A percentile compares a stretch with the other conserved stretches of the same genome.
These are phyloP conservation scores for Drosophila algonquin DNA, from an alignment of 2,888 invertebrate species.

Conservation along the genomic window DNA sequence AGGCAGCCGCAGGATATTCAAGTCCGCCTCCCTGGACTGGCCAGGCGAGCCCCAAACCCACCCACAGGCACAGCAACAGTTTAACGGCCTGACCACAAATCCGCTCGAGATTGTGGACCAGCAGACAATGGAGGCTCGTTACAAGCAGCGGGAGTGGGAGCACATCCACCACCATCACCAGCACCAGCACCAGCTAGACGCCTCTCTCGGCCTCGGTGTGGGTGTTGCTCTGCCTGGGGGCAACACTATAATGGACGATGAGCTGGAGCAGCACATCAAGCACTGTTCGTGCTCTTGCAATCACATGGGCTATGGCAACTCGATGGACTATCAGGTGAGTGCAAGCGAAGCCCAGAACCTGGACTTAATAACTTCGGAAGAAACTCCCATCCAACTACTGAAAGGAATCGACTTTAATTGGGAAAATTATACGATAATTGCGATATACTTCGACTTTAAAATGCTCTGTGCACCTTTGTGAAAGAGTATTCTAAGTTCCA, in stretches of 20 bases:
- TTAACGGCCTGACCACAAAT: conserved; percentile 62
- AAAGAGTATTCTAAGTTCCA: background rate
- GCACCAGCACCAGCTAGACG: conserved; percentile 9
- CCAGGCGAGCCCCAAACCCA: conserved; percentile 29
- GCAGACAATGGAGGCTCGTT: conserved; percentile 57
- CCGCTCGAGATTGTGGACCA: conserved; percentile 55
- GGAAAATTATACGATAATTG: background rate
- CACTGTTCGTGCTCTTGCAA: conserved; percentile 95
- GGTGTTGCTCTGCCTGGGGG: conserved; percentile 31
- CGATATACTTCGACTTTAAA: background rate
- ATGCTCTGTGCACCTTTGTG: background rate
- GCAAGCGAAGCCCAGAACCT: background rate
- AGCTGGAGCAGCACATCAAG: conserved; percentile 94
- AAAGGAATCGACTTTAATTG: background rate
- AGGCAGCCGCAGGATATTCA: conserved; percentile 62
- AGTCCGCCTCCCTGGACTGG: conserved; percentile 73
- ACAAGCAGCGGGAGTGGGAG: conserved; percentile 44
- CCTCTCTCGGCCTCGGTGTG: conserved; percentile 24
- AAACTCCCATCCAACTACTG: background rate
- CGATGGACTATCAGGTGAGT: conserved; percentile 93
- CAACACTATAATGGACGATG: conserved; percentile 87
- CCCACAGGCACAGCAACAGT: conserved; percentile 41
- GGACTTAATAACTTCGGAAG: background rate
- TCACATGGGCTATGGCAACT: conserved; percentile 97
- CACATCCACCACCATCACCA: conserved; percentile 56